Evolutionary conservation across 2,113 vertebrate genomes (phyloP).

Genomic region (Jaculus jaculus): DNA sequence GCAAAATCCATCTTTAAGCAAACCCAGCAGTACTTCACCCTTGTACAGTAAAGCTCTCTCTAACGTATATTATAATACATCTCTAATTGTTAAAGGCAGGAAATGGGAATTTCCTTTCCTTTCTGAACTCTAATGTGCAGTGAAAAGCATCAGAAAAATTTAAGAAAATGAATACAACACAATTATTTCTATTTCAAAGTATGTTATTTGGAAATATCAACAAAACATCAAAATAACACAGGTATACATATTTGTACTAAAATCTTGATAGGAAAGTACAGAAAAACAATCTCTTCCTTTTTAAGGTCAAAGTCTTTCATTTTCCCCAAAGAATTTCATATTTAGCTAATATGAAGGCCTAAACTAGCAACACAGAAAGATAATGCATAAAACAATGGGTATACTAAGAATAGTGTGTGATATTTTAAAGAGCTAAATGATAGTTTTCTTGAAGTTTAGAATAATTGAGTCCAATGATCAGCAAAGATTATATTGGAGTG

Average conservation of each 20-base stretch:
- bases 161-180: slow-evolving; percentile 39
- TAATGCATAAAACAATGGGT: not conserved
- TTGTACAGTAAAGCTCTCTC: slow-evolving; percentile 82
- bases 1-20: slow-evolving; percentile 91
- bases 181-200: slow-evolving; percentile 37
- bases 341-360: slow-evolving; percentile 45
- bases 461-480: slow-evolving; percentile 50
- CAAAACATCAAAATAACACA: slow-evolving; percentile 15
- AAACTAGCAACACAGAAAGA: slow-evolving; percentile 21
- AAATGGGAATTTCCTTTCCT: slow-evolving; percentile 37
- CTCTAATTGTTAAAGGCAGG: slow-evolving; percentile 13
- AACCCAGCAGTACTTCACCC: slow-evolving; percentile 92
- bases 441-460: slow-evolving; percentile 40
- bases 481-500: slow-evolving; percentile 32
- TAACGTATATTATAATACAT: not conserved
- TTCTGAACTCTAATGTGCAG: slow-evolving; percentile 36
- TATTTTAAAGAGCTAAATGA: slow-evolving; percentile 42
- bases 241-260: slow-evolving; percentile 11
- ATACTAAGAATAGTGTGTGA: not conserved
- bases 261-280: slow-evolving; percentile 47
- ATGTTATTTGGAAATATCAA: slow-evolving; percentile 26
- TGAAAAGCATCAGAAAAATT: slow-evolving; percentile 29
- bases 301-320: slow-evolving; percentile 48
- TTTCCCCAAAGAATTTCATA: slow-evolving; percentile 38
- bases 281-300: slow-evolving; percentile 51